Conservation (phyloP, 2,797 vertebrate species). For the Threskiornis aethiopicus region DNA sequence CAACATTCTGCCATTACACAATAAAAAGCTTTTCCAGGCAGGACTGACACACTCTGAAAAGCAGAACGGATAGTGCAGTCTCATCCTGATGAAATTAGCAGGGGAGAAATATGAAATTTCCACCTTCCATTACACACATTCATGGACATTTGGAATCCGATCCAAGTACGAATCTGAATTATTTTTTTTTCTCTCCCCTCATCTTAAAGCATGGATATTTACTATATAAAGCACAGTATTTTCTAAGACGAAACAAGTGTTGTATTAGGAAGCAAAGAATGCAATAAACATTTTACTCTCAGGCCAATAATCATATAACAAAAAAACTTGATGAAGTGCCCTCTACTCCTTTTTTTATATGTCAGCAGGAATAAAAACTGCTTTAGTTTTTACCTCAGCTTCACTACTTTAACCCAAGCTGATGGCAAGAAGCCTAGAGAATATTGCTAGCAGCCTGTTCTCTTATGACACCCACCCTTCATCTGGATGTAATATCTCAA, state of each 20-base stretch:
- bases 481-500: constrained; percentile 77
- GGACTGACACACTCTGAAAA: constrained; percentile 53
- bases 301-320: constrained; percentile 27
- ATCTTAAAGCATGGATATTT: constrained; percentile 12
- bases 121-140: constrained; percentile 33
- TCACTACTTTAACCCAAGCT: constrained; percentile 57
- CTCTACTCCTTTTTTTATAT: constrained; percentile 15
- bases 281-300: constrained; percentile 35
- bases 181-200: background rate
- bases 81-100: constrained; percentile 64
- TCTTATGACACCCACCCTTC: constrained; percentile 70
- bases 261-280: constrained; percentile 65
- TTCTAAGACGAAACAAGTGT: constrained; percentile 56
- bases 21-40: constrained; percentile 56
- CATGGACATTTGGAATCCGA: constrained; percentile 25
- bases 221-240: constrained; percentile 16
- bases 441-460: constrained; percentile 70
- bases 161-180: background rate
- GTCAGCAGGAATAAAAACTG: constrained; percentile 47
- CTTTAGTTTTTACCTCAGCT: constrained; percentile 46
- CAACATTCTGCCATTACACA: constrained; percentile 49
- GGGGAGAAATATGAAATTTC: constrained; percentile 58
- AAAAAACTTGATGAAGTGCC: constrained; percentile 30
- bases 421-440: constrained; percentile 73
- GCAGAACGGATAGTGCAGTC: constrained; percentile 44